Evolutionary conservation across 2,888 invertebrate genomes (phyloP).

Genomic region (Eupeodes latifasciatus): DNA sequence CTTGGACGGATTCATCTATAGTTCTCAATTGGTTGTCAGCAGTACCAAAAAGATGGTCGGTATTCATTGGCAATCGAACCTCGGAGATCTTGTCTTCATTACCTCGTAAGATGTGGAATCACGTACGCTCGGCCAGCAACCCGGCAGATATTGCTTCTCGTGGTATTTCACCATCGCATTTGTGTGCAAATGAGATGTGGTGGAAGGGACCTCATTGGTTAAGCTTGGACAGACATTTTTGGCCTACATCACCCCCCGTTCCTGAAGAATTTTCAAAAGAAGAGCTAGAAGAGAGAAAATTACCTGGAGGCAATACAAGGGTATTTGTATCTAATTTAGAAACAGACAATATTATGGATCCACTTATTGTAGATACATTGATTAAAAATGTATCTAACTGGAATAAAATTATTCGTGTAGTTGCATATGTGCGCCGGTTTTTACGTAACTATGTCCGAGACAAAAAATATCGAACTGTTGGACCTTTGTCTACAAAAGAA

Average conservation of each 20-base stretch:
- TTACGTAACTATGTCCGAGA: no score
- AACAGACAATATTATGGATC: neutral
- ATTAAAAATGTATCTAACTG: neutral
- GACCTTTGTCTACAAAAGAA: constrained; percentile 2
- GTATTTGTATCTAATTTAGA: constrained; percentile 9
- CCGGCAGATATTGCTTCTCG: no score
- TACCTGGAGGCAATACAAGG: neutral
- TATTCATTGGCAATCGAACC: no score
- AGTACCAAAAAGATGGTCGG: no score
- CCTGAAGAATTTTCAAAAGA: constrained; percentile 19
- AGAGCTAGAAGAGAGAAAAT: constrained; percentile 1
- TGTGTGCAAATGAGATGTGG: constrained; percentile 27
- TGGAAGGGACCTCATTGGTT: constrained; percentile 33
- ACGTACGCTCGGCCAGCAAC: no score
- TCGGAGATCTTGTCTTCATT: no score
- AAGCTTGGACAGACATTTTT: neutral
- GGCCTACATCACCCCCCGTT: neutral
- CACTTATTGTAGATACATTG: neutral
- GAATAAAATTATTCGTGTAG: constrained; percentile 7
- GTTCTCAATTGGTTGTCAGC: no score
- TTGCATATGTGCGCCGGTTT: neutral
- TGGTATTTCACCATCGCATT: constrained; percentile 33
- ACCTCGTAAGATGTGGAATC: no score
- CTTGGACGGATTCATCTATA: no score
- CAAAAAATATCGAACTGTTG: neutral